Evolutionary conservation across 2,113 vertebrate species (phyloP).

Genomic region (Polyodon spathula): DNA sequence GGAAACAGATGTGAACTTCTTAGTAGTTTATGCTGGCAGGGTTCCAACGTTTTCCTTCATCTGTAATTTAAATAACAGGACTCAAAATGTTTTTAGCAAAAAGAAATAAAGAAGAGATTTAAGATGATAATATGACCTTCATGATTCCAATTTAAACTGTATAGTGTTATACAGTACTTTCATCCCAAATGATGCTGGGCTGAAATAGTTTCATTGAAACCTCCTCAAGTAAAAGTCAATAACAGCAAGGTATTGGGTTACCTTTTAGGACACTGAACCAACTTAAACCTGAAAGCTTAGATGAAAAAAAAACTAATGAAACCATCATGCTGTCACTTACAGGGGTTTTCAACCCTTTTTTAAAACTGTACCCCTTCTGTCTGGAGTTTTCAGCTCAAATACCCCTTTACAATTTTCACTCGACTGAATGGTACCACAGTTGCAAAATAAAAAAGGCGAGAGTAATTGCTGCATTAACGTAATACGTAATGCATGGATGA

Average conservation of each 20-base stretch:
- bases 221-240: background rate
- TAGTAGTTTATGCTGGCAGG: constrained; percentile 5
- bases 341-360: no score
- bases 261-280: background rate
- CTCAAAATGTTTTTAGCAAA: constrained; percentile 1
- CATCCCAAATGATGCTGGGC: background rate
- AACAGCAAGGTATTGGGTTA: background rate
- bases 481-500: no score
- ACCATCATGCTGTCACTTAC: no score
- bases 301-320: background rate
- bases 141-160: background rate
- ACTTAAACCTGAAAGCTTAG: background rate
- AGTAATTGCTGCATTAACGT: no score
- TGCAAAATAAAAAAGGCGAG: no score
- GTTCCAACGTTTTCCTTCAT: background rate
- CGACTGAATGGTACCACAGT: no score
- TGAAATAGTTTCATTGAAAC: background rate
- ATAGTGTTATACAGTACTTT: background rate
- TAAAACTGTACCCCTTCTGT: no score
- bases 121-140: background rate
- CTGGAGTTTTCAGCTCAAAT: no score
- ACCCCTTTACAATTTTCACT: no score
- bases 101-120: background rate
- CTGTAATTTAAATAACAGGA: constrained; percentile 4
- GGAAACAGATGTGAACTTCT: constrained; percentile 14